Evolutionary conservation across 2,888 invertebrate genomes (phyloP), one percentile per base, ranked within the genome.

Genomic region (Octonoba sinensis): DNA sequence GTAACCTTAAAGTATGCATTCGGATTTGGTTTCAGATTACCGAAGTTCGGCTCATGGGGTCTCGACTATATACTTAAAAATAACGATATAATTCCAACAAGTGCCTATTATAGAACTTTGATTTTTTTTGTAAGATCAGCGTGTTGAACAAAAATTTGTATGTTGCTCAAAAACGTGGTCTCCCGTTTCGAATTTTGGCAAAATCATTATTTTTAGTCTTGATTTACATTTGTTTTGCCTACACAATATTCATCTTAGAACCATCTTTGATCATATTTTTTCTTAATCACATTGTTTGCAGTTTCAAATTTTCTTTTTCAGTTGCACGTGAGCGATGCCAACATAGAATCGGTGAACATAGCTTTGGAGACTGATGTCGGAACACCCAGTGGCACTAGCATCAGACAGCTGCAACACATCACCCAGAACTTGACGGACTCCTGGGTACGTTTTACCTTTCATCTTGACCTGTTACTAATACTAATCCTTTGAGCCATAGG

Each of bases 321-420:
- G 82, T 11, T 82, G 47, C 82, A 82, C n/a, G 47, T 76, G 13
- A 75, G 74, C 36, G 82, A 82, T 22, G 44, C 71, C 0, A 76
- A 60, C 36, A 72, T 76, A 3, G 82, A 82, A 11, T 59, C 72
- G 1, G 76, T 72, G 13, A 66, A 59, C 0, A 71, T 82, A 11
- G 56, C 64, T 2, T 22, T 82, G 54, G 82, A 82, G 12, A 82
- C 82, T 1, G 71, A 82, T 12, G 82, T 82, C 15, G 82, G 76
- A 59, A 82, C 82, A 1, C 82, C 76, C 6, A 56, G 22, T 13
- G 82, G 82, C 4, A 82, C 71, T 1, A 72, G 76, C 16, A 76
- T 71, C 66, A 47, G 76, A 20, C 44, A 60, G 11, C 46, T 82
- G 22, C 82, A 82, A 20, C 66, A 76, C 15, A 59, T 76, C 24